Evolutionary conservation across 2,888 invertebrate genomes (phyloP), one percentile per base, ranked within the genome.

Genomic region (Hofmannophila pseudospretella): DNA sequence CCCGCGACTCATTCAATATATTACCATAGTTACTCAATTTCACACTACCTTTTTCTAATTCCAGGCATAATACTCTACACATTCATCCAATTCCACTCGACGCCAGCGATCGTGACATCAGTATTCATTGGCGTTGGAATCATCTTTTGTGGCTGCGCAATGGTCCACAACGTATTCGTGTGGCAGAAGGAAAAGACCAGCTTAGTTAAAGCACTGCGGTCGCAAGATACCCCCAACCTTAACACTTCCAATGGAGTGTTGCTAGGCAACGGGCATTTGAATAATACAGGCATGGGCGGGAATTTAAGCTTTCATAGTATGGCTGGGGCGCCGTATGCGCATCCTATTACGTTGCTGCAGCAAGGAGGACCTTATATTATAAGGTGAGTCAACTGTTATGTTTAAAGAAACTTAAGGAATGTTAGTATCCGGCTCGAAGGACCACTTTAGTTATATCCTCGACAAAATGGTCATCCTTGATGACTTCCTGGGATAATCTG

Each of bases 131-230:
- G 96, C 7, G 89, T 96, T 10, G 96, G 96, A 1, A 95, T 97
- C 43, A 90, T 97, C 27, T 96, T 97, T 81, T 96, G 96, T 69
- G 95, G 96, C 51, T 94, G 95, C 59, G 96, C 96, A 12, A 95
- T 97, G 92, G 95, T 97, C 10, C 97, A 97, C 85, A 97, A 96
- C 78, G 95, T 96, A 8, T 96, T 96, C 76, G 93, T 96, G 32
- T 97, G 97, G 97, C 96, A 96, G 78, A 93, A 92, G 70, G 95
- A 95, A 73, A 95, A 95, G 80, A 95, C 95, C 1, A 94, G 93
- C 54, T 91, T 94, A 35, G 94, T 94, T 19, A 92, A 91, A 58
- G 92, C 92, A 5, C 67, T 89, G 23, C 52, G 86, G 22, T 54
- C 67, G 26, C 79, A 74, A 42, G 82, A 79, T 32, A 75, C 58